Evolutionary conservation across 2,113 vertebrate genomes (phyloP).

Genomic region (Anser cygnoides): DNA sequence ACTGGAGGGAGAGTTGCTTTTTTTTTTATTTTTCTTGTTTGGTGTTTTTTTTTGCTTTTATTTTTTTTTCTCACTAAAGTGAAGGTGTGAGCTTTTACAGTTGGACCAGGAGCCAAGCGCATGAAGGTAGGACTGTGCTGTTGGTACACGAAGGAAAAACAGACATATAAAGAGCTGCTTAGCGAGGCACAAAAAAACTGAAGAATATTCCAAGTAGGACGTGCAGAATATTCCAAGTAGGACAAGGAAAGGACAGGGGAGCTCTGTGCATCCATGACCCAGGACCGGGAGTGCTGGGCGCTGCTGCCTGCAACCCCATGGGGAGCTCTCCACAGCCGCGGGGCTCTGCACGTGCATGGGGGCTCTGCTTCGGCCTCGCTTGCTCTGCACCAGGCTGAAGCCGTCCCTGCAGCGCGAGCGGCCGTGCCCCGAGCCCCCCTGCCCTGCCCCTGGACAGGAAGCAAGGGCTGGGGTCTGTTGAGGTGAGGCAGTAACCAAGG

Average conservation of each 20-base stretch:
- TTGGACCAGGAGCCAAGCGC: neutral
- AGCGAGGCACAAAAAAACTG: neutral
- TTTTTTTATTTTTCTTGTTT: neutral
- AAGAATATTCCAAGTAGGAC: neutral
- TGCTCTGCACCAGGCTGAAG: accelerated
- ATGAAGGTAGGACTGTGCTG: neutral
- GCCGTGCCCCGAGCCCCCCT: neutral
- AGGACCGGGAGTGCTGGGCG: neutral
- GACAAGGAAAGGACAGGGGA: neutral
- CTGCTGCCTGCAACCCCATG: neutral
- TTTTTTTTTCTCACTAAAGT: neutral
- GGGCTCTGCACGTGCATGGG: accelerated
- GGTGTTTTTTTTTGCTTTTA: neutral
- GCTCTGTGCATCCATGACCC: neutral
- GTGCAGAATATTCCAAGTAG: neutral
- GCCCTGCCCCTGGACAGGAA: accelerated
- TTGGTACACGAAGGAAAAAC: neutral
- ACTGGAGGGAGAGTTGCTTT: neutral
- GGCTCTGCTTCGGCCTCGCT: accelerated
- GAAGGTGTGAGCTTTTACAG: accelerated
- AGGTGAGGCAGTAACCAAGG: neutral
- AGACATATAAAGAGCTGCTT: neutral
- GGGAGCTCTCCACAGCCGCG: neutral
- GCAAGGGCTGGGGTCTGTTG: accelerated
- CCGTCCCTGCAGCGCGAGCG: accelerated